Base-by-base conservation (phyloP, 2,113 vertebrate genomes). In the Pterophyllum scalare region DNA sequence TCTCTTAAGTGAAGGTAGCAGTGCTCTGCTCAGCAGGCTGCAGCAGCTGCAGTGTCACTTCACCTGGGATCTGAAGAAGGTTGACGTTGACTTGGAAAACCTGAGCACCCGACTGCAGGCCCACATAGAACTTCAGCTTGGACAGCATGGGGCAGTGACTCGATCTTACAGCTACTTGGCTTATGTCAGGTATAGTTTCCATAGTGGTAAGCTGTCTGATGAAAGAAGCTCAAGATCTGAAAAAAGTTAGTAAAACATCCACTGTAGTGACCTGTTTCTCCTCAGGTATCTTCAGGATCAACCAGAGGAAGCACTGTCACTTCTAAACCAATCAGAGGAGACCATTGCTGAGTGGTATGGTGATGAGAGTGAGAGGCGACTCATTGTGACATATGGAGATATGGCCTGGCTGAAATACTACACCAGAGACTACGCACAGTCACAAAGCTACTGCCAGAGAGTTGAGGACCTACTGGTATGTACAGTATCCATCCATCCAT, bases 351-450 rank as follows among this genome's bases (percentile, higher is more conserved):
- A 79, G 19, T 11, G 64, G 61, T 79, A 75, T 11, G 35, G 38
- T 3, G 67, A 75, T 1, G 64, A 84, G 3, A 61, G 33, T 2
- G 83, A 80, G 15, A 59, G 19, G 26, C 35, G 83, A 58, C 67
- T 84, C 38, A 64, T 3, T 4, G 82, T 84, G 76, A 79, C 58
- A 7, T 79, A 84, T 8, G 82, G 82, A 74, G 82, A 84, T 57
- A 46, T 84, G 76, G 82, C 82, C 75, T 84, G 83, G 77, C 22
- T 84, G 13, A 80, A 75, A 17, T 80, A 84, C 49, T 49, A 80
- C 65, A 84, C 15, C 0, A 77, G 58, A 64, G 59, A 75, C 67
- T 1, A 8, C 14, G 0, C 0, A 14, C 13, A 79, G 82, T 72
- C 82, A 3, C 7, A 57, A 7, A 31, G 1, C 13, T 62, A 79